Evolutionary conservation across 2,113 vertebrate species (phyloP).

Genomic region (Pterophyllum scalare): DNA sequence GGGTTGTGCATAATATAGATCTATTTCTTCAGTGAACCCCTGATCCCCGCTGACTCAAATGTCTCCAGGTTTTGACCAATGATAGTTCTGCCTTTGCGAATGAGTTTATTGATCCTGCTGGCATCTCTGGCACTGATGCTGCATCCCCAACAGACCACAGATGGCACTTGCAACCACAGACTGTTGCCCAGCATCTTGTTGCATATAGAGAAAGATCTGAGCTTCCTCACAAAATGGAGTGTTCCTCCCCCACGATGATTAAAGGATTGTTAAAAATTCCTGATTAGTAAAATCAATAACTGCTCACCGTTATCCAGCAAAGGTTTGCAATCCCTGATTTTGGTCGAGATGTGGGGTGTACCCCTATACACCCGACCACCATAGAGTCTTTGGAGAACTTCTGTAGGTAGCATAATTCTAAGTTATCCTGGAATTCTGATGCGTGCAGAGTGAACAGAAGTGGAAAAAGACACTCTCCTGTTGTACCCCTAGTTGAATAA

Average conservation of each 20-base stretch:
- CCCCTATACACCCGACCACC: neutral
- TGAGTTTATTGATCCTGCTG: slow-evolving; percentile 4
- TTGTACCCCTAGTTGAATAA: neutral
- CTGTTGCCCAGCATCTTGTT: slow-evolving; percentile 11
- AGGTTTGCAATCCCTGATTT: too few species aligned
- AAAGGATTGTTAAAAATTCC: neutral
- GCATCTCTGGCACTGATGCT: slow-evolving; percentile 4
- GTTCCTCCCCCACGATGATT: neutral
- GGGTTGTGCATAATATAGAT: neutral
- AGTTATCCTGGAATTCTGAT: neutral
- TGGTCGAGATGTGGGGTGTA: too few species aligned
- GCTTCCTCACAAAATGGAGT: neutral
- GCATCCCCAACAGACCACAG: neutral
- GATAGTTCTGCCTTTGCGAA: neutral
- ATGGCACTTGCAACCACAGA: slow-evolving; percentile 9
- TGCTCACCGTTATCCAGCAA: too few species aligned
- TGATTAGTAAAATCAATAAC: too few species aligned
- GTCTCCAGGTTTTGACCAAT: neutral
- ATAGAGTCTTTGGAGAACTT: neutral
- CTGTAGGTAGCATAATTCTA: neutral
- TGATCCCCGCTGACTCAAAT: neutral
- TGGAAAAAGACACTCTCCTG: neutral
- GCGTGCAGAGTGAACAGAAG: neutral
- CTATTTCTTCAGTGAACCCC: neutral
- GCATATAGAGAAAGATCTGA: neutral